These are phyloP conservation scores for Halocynthia aurantium DNA, from an alignment of 23 tunicate genomes.

Conservation along the genomic window DNA sequence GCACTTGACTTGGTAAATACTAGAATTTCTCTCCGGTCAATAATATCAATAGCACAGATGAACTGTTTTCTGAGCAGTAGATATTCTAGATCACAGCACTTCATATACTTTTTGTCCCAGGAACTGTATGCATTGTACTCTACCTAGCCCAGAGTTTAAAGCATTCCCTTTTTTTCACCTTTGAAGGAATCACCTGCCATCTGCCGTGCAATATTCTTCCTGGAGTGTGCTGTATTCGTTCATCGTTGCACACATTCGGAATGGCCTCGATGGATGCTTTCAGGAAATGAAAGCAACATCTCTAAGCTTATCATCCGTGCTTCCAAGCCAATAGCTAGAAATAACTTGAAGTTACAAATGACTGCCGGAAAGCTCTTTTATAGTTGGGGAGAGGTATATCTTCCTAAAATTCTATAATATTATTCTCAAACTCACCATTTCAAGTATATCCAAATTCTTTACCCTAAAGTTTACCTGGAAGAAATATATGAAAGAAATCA, in stretches of 20 bases:
- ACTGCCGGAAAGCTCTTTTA: conserved; percentile 42
- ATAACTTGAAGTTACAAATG: conserved; percentile 32
- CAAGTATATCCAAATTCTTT: no score
- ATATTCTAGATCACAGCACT: background rate
- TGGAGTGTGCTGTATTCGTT: conserved; percentile 55
- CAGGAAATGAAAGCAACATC: background rate
- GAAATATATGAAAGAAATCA: no score
- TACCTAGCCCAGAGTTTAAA: background rate
- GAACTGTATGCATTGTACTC: no score
- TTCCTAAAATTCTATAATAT: no score
- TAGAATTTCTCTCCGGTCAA: background rate
- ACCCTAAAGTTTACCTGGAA: no score
- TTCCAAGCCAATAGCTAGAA: background rate
- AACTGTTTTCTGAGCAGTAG: background rate
- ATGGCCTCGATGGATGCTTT: conserved; percentile 77
- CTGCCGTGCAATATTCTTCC: conserved; percentile 57
- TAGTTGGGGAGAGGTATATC: conserved; percentile 69
- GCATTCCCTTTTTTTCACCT: background rate
- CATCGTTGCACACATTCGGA: conserved; percentile 43
- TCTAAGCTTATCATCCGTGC: conserved; percentile 12
- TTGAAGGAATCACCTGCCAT: conserved; percentile 57
- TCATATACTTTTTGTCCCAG: background rate
- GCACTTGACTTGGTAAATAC: conserved; percentile 52
- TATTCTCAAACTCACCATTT: no score
- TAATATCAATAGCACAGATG: background rate